phyloP scores from a whole-genome alignment of 1,140 invertebrate species.

The Leptinotarsa defecta region DNA sequence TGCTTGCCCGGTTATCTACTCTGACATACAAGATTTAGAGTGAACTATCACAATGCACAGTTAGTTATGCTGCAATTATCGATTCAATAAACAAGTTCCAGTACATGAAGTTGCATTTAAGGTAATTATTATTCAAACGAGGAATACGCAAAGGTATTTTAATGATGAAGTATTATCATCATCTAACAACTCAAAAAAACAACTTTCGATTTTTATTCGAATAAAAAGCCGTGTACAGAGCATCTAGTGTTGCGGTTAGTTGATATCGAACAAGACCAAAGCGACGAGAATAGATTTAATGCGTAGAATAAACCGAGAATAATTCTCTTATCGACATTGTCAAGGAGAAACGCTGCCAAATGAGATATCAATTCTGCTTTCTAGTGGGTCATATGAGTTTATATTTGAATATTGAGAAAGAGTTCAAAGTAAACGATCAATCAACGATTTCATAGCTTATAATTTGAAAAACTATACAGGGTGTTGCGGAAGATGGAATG shows the following conservation, averaged over 20 bases:
- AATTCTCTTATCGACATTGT: background rate
- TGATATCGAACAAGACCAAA: background rate
- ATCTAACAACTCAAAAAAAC: background rate
- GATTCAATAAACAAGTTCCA: background rate
- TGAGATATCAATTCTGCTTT: background rate
- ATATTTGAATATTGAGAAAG: too few relatives aligned
- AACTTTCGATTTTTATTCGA: background rate
- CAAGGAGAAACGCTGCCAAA: background rate
- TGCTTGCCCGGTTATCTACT: too few relatives aligned
- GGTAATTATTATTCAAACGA: background rate
- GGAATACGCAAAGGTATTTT: background rate
- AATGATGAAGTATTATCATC: background rate
- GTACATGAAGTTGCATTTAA: background rate
- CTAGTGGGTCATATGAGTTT: background rate
- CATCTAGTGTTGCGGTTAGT: background rate
- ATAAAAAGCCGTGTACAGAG: background rate
- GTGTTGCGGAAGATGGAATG: too few relatives aligned
- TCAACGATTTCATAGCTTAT: too few relatives aligned
- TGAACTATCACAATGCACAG: background rate
- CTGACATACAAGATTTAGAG: too few relatives aligned
- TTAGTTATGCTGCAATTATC: background rate
- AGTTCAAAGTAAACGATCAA: too few relatives aligned
- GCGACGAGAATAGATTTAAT: background rate
- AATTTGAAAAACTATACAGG: too few relatives aligned
- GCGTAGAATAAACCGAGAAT: background rate